These are phyloP conservation scores for Glossosoma conforme DNA, from an alignment of 1,140 invertebrate species.

Conservation along the genomic window DNA sequence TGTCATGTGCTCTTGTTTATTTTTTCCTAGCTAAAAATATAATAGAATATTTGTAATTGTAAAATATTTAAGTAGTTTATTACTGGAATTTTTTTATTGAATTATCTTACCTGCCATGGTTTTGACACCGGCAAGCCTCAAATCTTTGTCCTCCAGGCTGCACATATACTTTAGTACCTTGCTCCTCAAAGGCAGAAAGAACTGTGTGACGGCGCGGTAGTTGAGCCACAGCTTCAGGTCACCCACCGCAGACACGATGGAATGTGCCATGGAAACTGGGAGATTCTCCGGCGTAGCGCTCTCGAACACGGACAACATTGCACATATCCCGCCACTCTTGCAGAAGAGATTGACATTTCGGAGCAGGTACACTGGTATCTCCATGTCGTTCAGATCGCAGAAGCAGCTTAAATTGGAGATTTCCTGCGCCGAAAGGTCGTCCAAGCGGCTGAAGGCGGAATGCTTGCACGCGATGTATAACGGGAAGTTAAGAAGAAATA, in stretches of 20 bases:
- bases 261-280: slow-evolving; percentile 82
- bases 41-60: not conserved
- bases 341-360: slow-evolving; percentile 89
- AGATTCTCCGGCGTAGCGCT: slow-evolving; percentile 65
- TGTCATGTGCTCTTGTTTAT: too few species aligned
- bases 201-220: slow-evolving; percentile 79
- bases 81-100: too few species aligned
- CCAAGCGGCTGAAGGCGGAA: slow-evolving; percentile 64
- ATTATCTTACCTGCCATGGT: slow-evolving; percentile 83
- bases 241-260: slow-evolving; percentile 83
- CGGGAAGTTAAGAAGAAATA: slow-evolving; percentile 83
- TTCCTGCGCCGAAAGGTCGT: slow-evolving; percentile 74
- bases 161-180: slow-evolving; percentile 90
- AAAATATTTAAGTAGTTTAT: too few species aligned
- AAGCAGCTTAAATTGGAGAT: slow-evolving; percentile 72
- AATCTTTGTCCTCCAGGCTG: slow-evolving; percentile 83
- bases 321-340: slow-evolving; percentile 79
- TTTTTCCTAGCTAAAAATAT: slow-evolving; percentile 5
- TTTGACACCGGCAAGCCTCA: slow-evolving; percentile 77
- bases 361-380: slow-evolving; percentile 83
- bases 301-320: slow-evolving; percentile 81
- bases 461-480: slow-evolving; percentile 91
- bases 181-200: slow-evolving; percentile 79
- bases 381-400: slow-evolving; percentile 88
- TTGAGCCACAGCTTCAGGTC: slow-evolving; percentile 95